Evolutionary conservation across 2,797 vertebrate species (phyloP).

Genomic region (Xyrichtys novacula): DNA sequence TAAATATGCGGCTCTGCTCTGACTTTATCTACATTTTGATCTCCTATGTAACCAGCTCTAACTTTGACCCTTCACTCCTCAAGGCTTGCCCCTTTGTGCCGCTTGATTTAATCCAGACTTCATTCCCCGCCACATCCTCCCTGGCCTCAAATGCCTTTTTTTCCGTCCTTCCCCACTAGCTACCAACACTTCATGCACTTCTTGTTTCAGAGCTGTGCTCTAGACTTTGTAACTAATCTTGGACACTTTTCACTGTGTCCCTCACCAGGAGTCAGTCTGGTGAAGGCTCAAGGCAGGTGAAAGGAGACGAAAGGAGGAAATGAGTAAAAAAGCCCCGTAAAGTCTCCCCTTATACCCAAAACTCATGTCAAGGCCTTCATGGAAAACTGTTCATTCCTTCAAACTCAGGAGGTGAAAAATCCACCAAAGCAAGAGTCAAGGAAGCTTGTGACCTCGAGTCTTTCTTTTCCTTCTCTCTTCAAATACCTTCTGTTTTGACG

Average conservation of each 20-base stretch:
- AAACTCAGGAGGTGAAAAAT: slow-evolving; percentile 39
- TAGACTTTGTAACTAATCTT: slow-evolving; percentile 23
- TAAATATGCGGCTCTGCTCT: slow-evolving; percentile 24
- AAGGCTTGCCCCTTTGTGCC: background rate
- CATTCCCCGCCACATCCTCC: slow-evolving; percentile 35
- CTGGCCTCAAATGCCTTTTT: slow-evolving; percentile 11
- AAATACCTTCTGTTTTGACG: slow-evolving; percentile 62
- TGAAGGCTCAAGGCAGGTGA: slow-evolving; percentile 34
- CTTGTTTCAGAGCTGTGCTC: slow-evolving; percentile 35
- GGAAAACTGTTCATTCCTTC: slow-evolving; percentile 21
- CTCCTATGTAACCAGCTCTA: slow-evolving; percentile 19
- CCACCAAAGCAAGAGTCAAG: slow-evolving; percentile 20
- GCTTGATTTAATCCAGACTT: slow-evolving; percentile 30
- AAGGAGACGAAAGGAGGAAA: slow-evolving; percentile 24
- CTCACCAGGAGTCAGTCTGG: slow-evolving; percentile 27
- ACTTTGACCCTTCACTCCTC: slow-evolving; percentile 28
- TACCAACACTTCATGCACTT: slow-evolving; percentile 30
- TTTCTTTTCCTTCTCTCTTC: slow-evolving; percentile 37
- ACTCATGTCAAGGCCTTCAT: slow-evolving; percentile 25
- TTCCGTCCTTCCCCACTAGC: slow-evolving; percentile 7
- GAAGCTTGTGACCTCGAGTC: slow-evolving; percentile 37
- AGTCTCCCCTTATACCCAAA: slow-evolving; percentile 12
- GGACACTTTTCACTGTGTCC: slow-evolving; percentile 3
- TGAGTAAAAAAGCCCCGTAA: slow-evolving; percentile 9
- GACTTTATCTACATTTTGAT: slow-evolving; percentile 12